Conservation (phyloP, 2,113 vertebrate species). For the Phodopus roborovskii region DNA sequence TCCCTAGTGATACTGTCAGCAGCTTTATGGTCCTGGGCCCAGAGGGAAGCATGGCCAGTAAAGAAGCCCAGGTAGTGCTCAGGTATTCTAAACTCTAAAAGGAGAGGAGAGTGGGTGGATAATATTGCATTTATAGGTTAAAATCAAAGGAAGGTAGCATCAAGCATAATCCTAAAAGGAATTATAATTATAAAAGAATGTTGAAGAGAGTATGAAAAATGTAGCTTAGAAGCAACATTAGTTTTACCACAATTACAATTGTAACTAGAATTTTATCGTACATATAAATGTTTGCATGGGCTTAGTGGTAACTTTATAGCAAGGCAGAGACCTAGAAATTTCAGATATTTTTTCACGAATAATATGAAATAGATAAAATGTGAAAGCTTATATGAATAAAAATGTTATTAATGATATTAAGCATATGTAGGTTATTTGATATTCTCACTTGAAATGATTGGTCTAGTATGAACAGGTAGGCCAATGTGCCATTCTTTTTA, state of each 20-base stretch:
- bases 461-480: neutral
- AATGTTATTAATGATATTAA: neutral
- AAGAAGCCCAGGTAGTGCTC: too few species aligned
- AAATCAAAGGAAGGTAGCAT: neutral
- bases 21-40: too few species aligned
- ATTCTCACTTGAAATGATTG: neutral
- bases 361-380: neutral
- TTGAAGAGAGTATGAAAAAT: conserved; percentile 55
- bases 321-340: neutral
- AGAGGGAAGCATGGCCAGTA: too few species aligned
- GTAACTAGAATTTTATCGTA: conserved; percentile 7
- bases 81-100: too few species aligned
- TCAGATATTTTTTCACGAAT: neutral
- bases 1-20: too few species aligned
- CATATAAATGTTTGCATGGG: neutral
- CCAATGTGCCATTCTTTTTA: fast-evolving
- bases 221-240: neutral
- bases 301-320: neutral
- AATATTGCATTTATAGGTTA: too few species aligned
- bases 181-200: conserved; percentile 38
- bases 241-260: conserved; percentile 2
- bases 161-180: conserved; percentile 31
- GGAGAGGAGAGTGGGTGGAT: too few species aligned
- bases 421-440: neutral
- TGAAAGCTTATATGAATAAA: neutral